Evolutionary conservation across 2,888 invertebrate genomes (phyloP).

Genomic region (Microplitis deprimator): DNA sequence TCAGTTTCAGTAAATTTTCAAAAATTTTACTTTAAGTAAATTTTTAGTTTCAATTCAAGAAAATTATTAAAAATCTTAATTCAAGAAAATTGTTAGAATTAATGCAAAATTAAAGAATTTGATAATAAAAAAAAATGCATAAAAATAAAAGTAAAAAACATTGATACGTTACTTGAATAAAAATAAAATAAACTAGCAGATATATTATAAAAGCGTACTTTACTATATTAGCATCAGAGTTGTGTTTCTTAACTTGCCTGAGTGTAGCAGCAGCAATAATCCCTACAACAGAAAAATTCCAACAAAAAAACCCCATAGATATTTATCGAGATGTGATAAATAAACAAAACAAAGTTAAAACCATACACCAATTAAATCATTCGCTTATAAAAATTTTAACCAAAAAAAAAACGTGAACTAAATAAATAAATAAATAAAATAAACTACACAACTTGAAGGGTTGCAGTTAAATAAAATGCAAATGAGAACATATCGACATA

Average conservation of each 20-base stretch:
- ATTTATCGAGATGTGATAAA: slow-evolving; percentile 29
- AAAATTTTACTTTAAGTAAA: too few species aligned
- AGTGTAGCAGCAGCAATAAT: slow-evolving; percentile 69
- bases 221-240: slow-evolving; percentile 43
- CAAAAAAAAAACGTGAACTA: background rate
- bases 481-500: slow-evolving; percentile 9
- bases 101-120: slow-evolving; percentile 5
- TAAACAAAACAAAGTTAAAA: slow-evolving; percentile 40
- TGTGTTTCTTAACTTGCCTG: slow-evolving; percentile 69
- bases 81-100: background rate
- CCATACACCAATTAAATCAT: slow-evolving; percentile 37
- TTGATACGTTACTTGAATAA: slow-evolving; percentile 24
- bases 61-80: too few species aligned
- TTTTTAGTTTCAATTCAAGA: too few species aligned
- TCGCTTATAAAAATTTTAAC: slow-evolving; percentile 19
- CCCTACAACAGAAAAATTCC: slow-evolving; percentile 71
- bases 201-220: slow-evolving; percentile 34
- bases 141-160: slow-evolving; percentile 6
- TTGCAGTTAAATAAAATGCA: slow-evolving; percentile 25
- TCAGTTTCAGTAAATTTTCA: too few species aligned
- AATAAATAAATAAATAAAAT: slow-evolving; percentile 6
- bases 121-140: slow-evolving; percentile 14
- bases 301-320: slow-evolving; percentile 22
- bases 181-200: slow-evolving; percentile 16
- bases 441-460: background rate